Evolutionary conservation across 2,113 vertebrate genomes (phyloP).

Genomic region (Mesoclemmys tuberculata): DNA sequence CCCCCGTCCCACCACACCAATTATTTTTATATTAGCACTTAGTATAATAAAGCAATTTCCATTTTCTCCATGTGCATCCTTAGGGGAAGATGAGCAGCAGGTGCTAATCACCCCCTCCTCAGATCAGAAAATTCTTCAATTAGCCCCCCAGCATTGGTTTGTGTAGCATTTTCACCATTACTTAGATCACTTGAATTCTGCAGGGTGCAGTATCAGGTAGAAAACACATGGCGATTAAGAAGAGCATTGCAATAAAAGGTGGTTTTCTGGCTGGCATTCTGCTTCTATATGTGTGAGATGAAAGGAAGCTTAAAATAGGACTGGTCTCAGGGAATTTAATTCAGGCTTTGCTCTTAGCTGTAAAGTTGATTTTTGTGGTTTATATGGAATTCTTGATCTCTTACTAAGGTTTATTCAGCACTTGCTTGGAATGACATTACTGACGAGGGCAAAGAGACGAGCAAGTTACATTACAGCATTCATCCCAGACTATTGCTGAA

Average conservation of each 20-base stretch:
- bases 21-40: background rate
- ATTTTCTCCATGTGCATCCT: background rate
- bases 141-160: fast-evolving
- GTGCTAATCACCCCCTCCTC: background rate
- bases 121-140: background rate
- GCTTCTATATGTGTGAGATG: background rate
- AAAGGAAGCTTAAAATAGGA: background rate
- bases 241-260: background rate
- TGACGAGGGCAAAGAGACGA: fast-evolving
- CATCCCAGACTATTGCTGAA: fast-evolving
- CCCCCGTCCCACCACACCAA: background rate
- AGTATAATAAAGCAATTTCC: background rate
- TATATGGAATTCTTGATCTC: background rate
- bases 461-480: background rate
- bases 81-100: background rate
- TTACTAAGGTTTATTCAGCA: fast-evolving
- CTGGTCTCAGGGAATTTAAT: background rate
- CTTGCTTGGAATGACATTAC: background rate
- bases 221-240: background rate
- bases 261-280: background rate
- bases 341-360: background rate
- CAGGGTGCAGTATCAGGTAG: background rate
- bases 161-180: background rate
- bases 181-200: background rate
- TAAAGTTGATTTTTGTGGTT: background rate